Percentiles rank a stretch among this genome's conserved stretches.
These are phyloP conservation scores for Ceratosolen fusciceps DNA, from an alignment of 1,140 invertebrate genomes.

Conservation along the genomic window DNA sequence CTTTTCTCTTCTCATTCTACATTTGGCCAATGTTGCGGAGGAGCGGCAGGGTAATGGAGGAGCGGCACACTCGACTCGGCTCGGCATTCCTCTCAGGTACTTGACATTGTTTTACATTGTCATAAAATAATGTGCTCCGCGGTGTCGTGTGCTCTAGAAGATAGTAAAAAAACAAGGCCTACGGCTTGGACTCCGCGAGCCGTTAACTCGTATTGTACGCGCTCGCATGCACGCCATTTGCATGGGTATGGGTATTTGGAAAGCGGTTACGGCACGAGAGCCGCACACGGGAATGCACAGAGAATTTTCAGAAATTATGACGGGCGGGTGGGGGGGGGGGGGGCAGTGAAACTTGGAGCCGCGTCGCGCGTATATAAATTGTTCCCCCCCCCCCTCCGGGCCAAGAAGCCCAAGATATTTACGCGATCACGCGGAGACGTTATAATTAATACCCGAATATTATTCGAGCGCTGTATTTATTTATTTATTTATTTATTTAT, in stretches of 20 bases:
- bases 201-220: no score
- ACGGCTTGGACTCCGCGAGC: background rate
- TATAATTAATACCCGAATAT: constrained; percentile 14
- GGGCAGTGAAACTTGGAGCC: background rate
- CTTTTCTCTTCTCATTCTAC: no score
- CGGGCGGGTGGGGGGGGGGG: no score
- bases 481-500: no score
- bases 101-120: background rate
- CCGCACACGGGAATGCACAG: background rate
- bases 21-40: no score
- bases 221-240: no score
- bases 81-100: background rate
- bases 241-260: background rate
- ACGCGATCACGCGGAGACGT: constrained; percentile 4
- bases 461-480: constrained; percentile 17
- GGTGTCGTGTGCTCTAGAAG: background rate
- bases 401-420: background rate
- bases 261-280: background rate
- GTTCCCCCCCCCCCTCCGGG: background rate
- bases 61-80: no score
- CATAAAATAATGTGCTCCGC: background rate
- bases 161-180: background rate
- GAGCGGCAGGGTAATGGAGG: no score
- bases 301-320: background rate
- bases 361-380: background rate